A percentile compares a stretch with the other conserved stretches of the same genome.
Conservation (phyloP, 2,113 vertebrate species). For the Cebidichthys violaceus region DNA sequence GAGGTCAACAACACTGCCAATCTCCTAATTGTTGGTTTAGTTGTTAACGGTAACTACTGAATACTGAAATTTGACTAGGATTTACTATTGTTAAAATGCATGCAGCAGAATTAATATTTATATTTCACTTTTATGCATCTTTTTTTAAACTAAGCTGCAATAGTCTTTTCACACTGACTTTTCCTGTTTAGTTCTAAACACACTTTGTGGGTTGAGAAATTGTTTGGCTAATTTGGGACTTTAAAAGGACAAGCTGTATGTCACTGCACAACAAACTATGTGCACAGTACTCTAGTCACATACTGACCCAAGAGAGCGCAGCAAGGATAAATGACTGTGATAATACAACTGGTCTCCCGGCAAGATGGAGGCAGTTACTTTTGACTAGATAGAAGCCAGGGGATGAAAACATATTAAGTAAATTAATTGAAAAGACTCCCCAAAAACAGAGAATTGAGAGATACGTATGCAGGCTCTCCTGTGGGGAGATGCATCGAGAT, state of each 20-base stretch:
- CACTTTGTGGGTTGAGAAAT: conserved; percentile 49
- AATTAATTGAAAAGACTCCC: conserved; percentile 79
- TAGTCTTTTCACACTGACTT: conserved; percentile 13
- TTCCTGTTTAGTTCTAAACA: conserved; percentile 7
- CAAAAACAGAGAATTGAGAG: conserved; percentile 66
- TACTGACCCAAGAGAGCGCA: conserved; percentile 64
- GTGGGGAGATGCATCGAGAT: conserved; percentile 60
- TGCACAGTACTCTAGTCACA: conserved; percentile 59
- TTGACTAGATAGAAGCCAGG: conserved; percentile 64
- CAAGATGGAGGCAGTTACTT: conserved; percentile 67
- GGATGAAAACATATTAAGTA: conserved; percentile 76
- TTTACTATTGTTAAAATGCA: background rate
- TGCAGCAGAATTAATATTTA: background rate
- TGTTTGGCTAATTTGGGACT: conserved; percentile 62
- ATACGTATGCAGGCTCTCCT: conserved; percentile 49
- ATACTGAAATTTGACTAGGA: background rate
- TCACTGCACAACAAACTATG: conserved; percentile 62
- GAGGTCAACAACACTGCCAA: background rate
- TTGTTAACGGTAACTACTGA: background rate
- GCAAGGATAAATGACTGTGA: conserved; percentile 73
- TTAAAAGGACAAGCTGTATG: conserved; percentile 73
- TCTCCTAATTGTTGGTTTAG: background rate
- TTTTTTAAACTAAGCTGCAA: background rate
- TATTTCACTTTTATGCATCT: background rate
- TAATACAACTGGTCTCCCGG: conserved; percentile 67